Evolutionary conservation across 2,888 invertebrate species (phyloP), one percentile per base, ranked within the genome.

Genomic region (Meta bourneti): DNA sequence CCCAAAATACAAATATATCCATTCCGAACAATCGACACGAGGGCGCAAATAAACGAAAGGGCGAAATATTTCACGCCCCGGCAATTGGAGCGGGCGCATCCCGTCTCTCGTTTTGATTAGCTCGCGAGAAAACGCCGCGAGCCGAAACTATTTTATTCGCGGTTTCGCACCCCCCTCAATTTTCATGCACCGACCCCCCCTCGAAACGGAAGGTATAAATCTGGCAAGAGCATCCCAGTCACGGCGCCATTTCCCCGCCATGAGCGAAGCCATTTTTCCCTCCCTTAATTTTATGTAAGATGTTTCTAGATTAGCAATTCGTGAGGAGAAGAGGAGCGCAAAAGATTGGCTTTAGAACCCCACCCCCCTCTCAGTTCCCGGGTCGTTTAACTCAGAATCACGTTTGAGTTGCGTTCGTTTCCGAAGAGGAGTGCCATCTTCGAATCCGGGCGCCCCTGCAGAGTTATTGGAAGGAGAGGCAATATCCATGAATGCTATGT

Each of bases 221-320:
- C 91, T 91, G 87, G 83, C 48, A 77, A 86, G 82, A 91, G 81
- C 81, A 86, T 74, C 82, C 49, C 54, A 69, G 81, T 85, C 61
- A 86, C 71, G 69, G 69, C 72, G 83, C 82, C 78, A 82, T 83
- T 89, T 52, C 9, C 49, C 74, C 51, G n/a, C 77, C 34, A 61
- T 61, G 16, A 61, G 11, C 61, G 52, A 77, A 34, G 34, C 83
- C 85, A 90, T 89, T 91, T 91, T 83, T 78, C 85, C 84, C 49
- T 75, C 75, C 92, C 92, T 86, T 92, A 92, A 92, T 92, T 92
- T 89, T 92, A 92, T 92, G 92, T 92, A 92, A 92, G 92, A 92
- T 92, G 92, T 74, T 82, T 70, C 89, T 77, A 81, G 89, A 92
- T 92, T 92, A 92, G 89, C 92, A 78, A 80, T 89, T 89, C 78